These are phyloP conservation scores for Masnerella sp. DNA, from an alignment of 2,888 invertebrate genomes.

Conservation along the genomic window DNA sequence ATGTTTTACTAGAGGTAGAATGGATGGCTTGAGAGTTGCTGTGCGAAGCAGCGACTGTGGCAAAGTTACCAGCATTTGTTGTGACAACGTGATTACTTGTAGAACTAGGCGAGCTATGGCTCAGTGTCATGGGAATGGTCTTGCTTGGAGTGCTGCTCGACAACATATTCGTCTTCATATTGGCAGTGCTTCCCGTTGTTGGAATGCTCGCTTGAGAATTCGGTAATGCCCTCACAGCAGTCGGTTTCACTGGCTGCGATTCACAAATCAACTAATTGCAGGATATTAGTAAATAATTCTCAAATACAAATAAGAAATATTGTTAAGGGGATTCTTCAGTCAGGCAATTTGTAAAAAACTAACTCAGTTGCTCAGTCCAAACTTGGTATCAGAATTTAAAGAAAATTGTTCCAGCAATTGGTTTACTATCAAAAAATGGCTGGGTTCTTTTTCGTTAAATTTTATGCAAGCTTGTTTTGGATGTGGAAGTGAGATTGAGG, in stretches of 20 bases:
- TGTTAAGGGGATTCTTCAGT: too few relatives aligned
- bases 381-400: too few relatives aligned
- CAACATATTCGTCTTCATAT: slow-evolving; percentile 79
- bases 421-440: too few relatives aligned
- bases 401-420: too few relatives aligned
- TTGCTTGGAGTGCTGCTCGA: slow-evolving; percentile 77
- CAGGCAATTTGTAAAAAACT: neutral
- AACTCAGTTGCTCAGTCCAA: too few relatives aligned
- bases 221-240: slow-evolving; percentile 82
- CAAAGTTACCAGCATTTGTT: slow-evolving; percentile 80
- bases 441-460: too few relatives aligned
- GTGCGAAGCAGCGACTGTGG: slow-evolving; percentile 82
- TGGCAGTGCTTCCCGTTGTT: slow-evolving; percentile 79
- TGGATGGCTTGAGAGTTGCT: slow-evolving; percentile 76
- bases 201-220: slow-evolving; percentile 81
- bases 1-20: slow-evolving; percentile 77
- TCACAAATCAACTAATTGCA: slow-evolving; percentile 36
- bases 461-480: too few relatives aligned
- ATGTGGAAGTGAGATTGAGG: too few relatives aligned
- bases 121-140: slow-evolving; percentile 81
- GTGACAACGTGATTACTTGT: slow-evolving; percentile 75
- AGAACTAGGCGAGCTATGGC: slow-evolving; percentile 77
- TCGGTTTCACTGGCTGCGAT: slow-evolving; percentile 89
- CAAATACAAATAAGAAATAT: too few relatives aligned
- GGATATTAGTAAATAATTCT: slow-evolving; percentile 41